Evolutionary conservation across 2,888 invertebrate species (phyloP), one percentile per base, ranked within the genome.

Genomic region (Sminthurinus aureus): DNA sequence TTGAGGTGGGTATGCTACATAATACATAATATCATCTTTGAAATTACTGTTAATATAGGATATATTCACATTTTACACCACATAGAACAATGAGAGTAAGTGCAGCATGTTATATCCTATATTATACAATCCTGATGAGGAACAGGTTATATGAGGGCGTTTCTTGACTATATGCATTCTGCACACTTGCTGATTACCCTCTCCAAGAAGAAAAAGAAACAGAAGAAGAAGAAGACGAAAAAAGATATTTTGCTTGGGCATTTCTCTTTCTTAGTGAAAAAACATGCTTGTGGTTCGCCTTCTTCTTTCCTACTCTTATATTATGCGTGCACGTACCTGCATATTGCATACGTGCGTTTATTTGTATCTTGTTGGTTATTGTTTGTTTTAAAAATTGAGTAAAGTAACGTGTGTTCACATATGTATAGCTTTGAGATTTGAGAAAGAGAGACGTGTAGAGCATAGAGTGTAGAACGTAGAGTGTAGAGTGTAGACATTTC

Each of bases 311-410:
- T 38, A 4, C 6, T 38, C 6, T 38, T 38, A 38, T 76, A 76
- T 38, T 52, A 74, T 76, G 69, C 78, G 15, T 75, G 76, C 50
- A 50, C 58, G 0, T 74, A 66, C 18, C 22, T 84, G 15, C 76
- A 51, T 69, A n/a, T 26, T 75, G 80, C 83, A 83, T 69, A 82
- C 79, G 78, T 83, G 77, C 82, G 79, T 78, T 81, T 38, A 15
- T 74, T 74, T 12, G 11, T 74, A 26, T 26, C 22, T 69, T 69
- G 20, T 69, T 69, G 11, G 20, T 22, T 69, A 11, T 69, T 69
- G 67, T 69, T 58, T 58, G 58, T 58, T 58, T 58, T 18, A 58
- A 38, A 38, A 38, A 38, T 38, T 38, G 38, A 38, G 38, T 38
- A 38, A 58, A 58, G 58, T 58, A n/a, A n/a, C n/a, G 58, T 13